Evolutionary conservation across 2,888 invertebrate genomes (phyloP), one percentile per base, ranked within the genome.

Genomic region (Apoda limacodes): DNA sequence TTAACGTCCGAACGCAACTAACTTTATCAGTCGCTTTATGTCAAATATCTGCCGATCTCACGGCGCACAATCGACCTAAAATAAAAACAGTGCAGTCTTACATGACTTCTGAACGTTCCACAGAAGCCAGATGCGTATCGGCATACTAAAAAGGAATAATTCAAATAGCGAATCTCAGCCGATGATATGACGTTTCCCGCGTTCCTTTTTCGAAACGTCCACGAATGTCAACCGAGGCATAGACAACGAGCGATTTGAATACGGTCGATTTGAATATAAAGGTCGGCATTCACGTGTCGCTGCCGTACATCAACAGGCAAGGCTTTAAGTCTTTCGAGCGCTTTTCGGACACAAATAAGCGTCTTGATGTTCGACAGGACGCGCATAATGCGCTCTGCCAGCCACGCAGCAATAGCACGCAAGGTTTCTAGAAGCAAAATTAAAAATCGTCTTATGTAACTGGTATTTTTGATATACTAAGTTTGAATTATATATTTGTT

Each of bases 261-360:
- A 63, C 64, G 47, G 37, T 47, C 58, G 60, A 78, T 80, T 78
- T 80, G 74, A 80, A 80, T 80, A 80, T 80, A 80, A 80, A 76
- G 72, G 69, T 72, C 67, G 70, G 65, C 61, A 62, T 63, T 69
- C 66, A 63, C 67, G 67, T 65, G 72, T 68, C 69, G 64, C 54
- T 60, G 62, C 72, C 66, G 70, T 76, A 64, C 71, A 78, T 80
- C 78, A 78, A 70, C 53, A 47, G 56, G 45, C 64, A 60, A 56
- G 64, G 70, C 65, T 72, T 75, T 75, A 75, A 68, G 74, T 76
- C 78, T 75, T 68, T 47, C 68, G 70, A 68, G 64, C 71, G 72
- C 76, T 71, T 75, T 74, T 75, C 47, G 67, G 75, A 72, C 76
- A 70, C 75, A 80, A 76, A 78, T 80, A 76, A 72, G 74, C 70